Conservation (phyloP, 2,113 vertebrate genomes). For the Trichomycterus rosablanca region DNA sequence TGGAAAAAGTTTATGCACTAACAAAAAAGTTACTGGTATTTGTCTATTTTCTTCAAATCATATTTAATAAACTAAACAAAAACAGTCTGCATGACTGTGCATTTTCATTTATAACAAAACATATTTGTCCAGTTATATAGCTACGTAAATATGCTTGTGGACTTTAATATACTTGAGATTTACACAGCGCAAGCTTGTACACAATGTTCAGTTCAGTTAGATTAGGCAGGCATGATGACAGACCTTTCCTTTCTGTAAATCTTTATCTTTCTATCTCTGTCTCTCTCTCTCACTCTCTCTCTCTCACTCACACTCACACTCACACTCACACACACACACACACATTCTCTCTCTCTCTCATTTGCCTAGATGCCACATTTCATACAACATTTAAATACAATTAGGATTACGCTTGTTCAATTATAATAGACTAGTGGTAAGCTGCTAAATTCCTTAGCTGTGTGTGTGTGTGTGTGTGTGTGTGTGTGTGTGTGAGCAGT, state of each 20-base stretch:
- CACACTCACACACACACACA: no score
- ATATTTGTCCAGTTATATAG: no score
- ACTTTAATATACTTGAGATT: no score
- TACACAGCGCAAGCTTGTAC: no score
- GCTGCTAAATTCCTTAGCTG: neutral
- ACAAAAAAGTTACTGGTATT: no score
- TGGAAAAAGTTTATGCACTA: no score
- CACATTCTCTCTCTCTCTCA: neutral
- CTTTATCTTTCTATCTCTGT: no score
- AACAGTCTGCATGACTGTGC: neutral
- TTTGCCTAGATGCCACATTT: slow-evolving; percentile 15
- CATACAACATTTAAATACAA: slow-evolving; percentile 38
- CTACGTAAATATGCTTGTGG: no score
- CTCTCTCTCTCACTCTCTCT: neutral
- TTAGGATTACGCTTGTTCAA: slow-evolving; percentile 38
- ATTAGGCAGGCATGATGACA: no score
- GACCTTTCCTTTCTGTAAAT: no score
- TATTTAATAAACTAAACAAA: slow-evolving; percentile 19
- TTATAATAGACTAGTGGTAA: slow-evolving; percentile 24
- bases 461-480: slow-evolving; percentile 9
- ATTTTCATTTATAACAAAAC: neutral
- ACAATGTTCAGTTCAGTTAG: no score
- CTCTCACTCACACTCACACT: neutral
- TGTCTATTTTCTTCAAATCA: slow-evolving; percentile 30
- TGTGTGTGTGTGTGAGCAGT: slow-evolving; percentile 9